These are phyloP conservation scores for Holacanthus passer DNA, from an alignment of 2,113 vertebrate genomes.

Conservation along the genomic window DNA sequence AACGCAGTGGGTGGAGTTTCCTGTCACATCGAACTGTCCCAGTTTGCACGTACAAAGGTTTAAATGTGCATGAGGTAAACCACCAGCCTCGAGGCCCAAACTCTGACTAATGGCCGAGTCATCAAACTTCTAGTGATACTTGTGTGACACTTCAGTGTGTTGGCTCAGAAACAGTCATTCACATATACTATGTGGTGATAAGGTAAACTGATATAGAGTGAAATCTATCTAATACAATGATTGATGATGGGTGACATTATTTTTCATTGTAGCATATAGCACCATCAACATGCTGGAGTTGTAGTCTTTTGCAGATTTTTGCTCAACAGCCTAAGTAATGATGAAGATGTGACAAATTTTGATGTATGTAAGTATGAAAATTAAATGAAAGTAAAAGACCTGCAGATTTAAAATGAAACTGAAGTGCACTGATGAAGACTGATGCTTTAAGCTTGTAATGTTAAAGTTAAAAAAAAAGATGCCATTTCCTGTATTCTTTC, in stretches of 20 bases:
- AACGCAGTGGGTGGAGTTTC: conserved; percentile 56
- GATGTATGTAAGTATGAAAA: not conserved
- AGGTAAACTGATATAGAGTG: rapidly evolving
- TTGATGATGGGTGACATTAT: not conserved
- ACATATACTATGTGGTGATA: not conserved
- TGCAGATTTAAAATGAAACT: not conserved
- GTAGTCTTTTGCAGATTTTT: not conserved
- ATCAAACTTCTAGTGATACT: not conserved
- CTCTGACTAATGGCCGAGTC: not conserved
- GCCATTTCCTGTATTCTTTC: conserved; percentile 6
- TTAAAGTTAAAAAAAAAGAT: not conserved
- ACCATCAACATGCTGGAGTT: not conserved
- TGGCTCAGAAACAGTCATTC: not conserved
- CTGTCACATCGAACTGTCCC: conserved; percentile 40
- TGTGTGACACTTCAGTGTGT: not conserved
- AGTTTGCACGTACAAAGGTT: not conserved
- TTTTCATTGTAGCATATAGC: not conserved
- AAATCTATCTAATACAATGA: not conserved
- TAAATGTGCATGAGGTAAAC: not conserved
- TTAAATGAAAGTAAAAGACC: not conserved
- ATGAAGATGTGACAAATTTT: not conserved
- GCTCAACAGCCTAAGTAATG: not conserved
- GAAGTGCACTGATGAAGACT: not conserved
- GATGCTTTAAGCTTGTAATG: not conserved
- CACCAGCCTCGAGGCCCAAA: not conserved